A percentile compares a stretch with the other conserved stretches of the same genome.
These are phyloP conservation scores for Leptoteleia sp. DNA, from an alignment of 1,140 invertebrate genomes.

Conservation along the genomic window DNA sequence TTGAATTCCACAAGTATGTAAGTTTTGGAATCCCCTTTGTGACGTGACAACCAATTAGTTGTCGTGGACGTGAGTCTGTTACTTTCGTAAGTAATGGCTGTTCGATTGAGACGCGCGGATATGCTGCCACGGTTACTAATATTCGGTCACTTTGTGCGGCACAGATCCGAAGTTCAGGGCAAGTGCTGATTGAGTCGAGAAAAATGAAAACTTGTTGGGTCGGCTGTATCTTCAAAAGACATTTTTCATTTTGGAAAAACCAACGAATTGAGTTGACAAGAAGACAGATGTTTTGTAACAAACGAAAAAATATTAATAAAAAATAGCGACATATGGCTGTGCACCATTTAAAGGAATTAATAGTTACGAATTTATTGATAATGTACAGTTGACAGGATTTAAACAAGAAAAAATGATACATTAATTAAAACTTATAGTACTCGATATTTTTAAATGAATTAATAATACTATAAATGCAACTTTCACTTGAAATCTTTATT, in stretches of 20 bases:
- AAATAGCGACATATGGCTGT: too few species aligned
- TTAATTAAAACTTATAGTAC: too few species aligned
- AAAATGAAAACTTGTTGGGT: not conserved
- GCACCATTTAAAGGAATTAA: too few species aligned
- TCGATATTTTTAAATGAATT: too few species aligned
- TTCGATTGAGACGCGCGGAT: not conserved
- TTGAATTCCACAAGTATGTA: conserved; percentile 2
- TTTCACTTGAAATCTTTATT: too few species aligned
- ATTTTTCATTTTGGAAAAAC: not conserved
- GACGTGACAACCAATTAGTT: conserved; percentile 15
- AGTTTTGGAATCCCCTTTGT: conserved; percentile 14
- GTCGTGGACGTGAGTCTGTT: conserved; percentile 22
- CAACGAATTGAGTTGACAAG: not conserved
- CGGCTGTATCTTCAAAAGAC: not conserved
- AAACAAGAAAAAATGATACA: too few species aligned
- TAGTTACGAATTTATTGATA: too few species aligned
- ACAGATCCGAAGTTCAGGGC: not conserved
- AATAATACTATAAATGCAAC: too few species aligned
- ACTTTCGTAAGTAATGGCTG: not conserved
- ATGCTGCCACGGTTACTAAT: not conserved
- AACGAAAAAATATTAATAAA: too few species aligned
- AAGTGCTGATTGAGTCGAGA: not conserved
- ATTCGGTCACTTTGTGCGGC: not conserved
- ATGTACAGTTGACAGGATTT: too few species aligned
- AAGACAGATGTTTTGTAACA: too few species aligned